Evolutionary conservation across 2,888 invertebrate genomes (phyloP).

Genomic region (Cynaeus angustus): DNA sequence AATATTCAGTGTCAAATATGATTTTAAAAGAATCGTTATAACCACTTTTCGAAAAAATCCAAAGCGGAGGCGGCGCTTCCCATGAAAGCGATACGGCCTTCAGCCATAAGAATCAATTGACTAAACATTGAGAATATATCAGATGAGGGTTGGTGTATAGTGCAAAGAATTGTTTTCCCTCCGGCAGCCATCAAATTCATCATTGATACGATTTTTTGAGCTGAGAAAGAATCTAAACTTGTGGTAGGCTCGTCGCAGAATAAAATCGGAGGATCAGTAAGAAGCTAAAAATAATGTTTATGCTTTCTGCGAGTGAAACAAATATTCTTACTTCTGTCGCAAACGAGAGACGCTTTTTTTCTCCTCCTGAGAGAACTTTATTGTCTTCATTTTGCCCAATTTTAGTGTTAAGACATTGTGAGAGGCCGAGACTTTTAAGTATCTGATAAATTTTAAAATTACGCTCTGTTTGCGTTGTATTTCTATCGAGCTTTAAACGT

Average conservation of each 20-base stretch:
- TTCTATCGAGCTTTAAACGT: conserved; percentile 84
- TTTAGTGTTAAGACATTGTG: conserved; percentile 80
- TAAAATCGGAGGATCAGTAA: conserved; percentile 92
- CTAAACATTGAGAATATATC: conserved; percentile 90
- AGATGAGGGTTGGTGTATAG: conserved; percentile 95
- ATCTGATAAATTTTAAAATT: conserved; percentile 81
- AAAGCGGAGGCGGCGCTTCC: conserved; percentile 81
- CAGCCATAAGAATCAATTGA: conserved; percentile 84
- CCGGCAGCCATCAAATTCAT: conserved; percentile 81
- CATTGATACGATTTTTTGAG: conserved; percentile 85
- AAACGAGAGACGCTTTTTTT: conserved; percentile 93
- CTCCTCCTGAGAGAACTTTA: conserved; percentile 94
- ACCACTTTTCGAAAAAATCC: conserved; percentile 81
- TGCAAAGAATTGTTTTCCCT: conserved; percentile 91
- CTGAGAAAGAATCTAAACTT: conserved; percentile 93
- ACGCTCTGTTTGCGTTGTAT: conserved; percentile 77
- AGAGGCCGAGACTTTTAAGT: conserved; percentile 81
- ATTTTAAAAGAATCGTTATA: conserved; percentile 27
- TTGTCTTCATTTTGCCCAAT: conserved; percentile 85
- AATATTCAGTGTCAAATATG: conserved; percentile 30
- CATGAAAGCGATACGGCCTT: conserved; percentile 89
- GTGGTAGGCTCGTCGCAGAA: conserved; percentile 98
- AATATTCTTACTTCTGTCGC: conserved; percentile 84
- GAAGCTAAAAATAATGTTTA: conserved; percentile 73
- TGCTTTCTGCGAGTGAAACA: background rate